Evolutionary conservation across 1,140 invertebrate genomes (phyloP), one percentile per base, ranked within the genome.

Genomic region (Holotrichia oblita): DNA sequence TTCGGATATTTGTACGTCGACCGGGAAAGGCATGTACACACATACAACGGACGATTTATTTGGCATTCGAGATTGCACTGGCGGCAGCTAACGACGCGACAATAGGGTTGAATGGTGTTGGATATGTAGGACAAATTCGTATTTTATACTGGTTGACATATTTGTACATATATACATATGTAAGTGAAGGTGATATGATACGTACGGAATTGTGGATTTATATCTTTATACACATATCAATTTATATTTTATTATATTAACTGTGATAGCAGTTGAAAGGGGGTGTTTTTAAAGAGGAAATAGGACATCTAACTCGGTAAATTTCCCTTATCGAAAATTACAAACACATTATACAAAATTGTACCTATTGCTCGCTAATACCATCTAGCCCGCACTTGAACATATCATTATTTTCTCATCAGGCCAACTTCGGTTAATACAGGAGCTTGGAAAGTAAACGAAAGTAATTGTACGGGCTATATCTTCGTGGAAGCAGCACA

Each of bases 1-100:
- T 48, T 48, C 44, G 44, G 44, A 48, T 48, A 48, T 48, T 48
- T 48, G 44, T 14, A 48, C 44, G 44, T 48, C n/a, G 44, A 48
- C 44, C 44, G 44, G n/a, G 44, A 48, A 48, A 48, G 44, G 44
- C 44, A 48, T 48, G 44, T n/a, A 48, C n/a, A 10, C n/a, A 48
- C 44, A n/a, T 48, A 12, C 41, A n/a, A 14, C 44, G 3, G n/a
- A 41, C 40, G 44, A 48, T 48, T 48, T 48, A 48, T 48, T 48
- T 12, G 44, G 10, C 7, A n/a, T 48, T 48, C n/a, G 12, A 48
- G 44, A 48, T 48, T 12, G 44, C n/a, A 48, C n/a, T 14, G 44
- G 2, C n/a, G 9, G 44, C n/a, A 14, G 8, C n/a, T 12, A 14
- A 12, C 44, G 44, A 12, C 3, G n/a, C n/a, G n/a, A n/a, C n/a